Percentiles rank a stretch among this genome's conserved stretches.
These are phyloP conservation scores for Squalus acanthias DNA, from an alignment of 2,797 vertebrate species.

Conservation along the genomic window DNA sequence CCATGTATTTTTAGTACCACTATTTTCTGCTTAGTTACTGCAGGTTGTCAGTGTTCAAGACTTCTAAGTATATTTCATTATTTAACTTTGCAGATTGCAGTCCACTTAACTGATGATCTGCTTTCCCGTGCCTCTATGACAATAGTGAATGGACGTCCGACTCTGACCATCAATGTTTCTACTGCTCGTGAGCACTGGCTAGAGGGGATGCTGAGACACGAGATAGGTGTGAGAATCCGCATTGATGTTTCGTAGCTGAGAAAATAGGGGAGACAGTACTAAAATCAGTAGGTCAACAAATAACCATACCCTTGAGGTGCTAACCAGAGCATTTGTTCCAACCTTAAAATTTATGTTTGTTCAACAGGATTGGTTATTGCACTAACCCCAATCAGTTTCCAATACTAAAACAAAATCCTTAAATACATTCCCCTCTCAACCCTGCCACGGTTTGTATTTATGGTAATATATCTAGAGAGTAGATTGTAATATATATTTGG, in stretches of 20 bases:
- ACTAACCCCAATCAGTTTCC: background rate
- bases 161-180: conserved; percentile 79
- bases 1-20: background rate
- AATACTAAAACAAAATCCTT: background rate
- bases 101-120: conserved; percentile 83
- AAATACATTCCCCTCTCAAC: background rate
- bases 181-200: conserved; percentile 86
- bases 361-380: background rate
- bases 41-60: background rate
- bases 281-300: background rate
- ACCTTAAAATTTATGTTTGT: background rate
- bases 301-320: too few relatives aligned
- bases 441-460: background rate
- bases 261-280: background rate
- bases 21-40: background rate
- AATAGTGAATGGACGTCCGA: conserved; percentile 80
- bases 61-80: background rate
- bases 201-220: conserved; percentile 88
- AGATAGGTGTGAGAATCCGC: conserved; percentile 68
- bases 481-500: background rate
- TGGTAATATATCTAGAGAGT: background rate
- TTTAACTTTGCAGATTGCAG: conserved; percentile 66
- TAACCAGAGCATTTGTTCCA: background rate
- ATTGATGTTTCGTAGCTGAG: background rate
- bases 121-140: conserved; percentile 93